Evolutionary conservation across 2,888 invertebrate genomes (phyloP).

Genomic region (Synanthedon vespiformis): DNA sequence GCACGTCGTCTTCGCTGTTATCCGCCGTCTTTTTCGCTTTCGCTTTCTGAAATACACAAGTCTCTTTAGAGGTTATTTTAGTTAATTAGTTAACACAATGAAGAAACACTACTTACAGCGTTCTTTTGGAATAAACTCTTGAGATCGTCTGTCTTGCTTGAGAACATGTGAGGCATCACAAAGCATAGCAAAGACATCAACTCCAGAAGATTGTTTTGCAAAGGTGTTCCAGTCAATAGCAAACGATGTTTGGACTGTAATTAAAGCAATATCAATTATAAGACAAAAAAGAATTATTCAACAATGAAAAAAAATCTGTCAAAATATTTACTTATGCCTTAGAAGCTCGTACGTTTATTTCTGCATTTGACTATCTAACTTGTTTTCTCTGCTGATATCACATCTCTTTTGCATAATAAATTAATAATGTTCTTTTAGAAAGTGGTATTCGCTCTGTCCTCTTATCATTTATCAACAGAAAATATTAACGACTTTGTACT

Average conservation of each 20-base stretch:
- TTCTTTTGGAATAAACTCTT: slow-evolving; percentile 89
- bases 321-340: too few species aligned
- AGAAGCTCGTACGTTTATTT: too few species aligned
- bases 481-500: too few species aligned
- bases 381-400: too few species aligned
- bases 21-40: slow-evolving; percentile 57
- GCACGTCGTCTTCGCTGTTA: slow-evolving; percentile 64
- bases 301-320: too few species aligned
- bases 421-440: too few species aligned
- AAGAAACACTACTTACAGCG: slow-evolving; percentile 50
- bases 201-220: slow-evolving; percentile 96
- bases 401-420: too few species aligned
- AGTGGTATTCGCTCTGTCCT: too few species aligned
- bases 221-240: slow-evolving; percentile 93
- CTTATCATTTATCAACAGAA: too few species aligned
- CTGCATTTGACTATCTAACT: too few species aligned
- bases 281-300: too few species aligned
- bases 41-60: slow-evolving; percentile 47
- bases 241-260: slow-evolving; percentile 85
- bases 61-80: too few species aligned
- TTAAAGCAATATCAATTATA: background rate
- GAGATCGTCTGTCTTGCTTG: slow-evolving; percentile 86
- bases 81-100: background rate
- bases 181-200: slow-evolving; percentile 95
- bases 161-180: slow-evolving; percentile 96